Base-by-base conservation (phyloP, 2,888 invertebrate species). In the Philereme vetulata region DNA sequence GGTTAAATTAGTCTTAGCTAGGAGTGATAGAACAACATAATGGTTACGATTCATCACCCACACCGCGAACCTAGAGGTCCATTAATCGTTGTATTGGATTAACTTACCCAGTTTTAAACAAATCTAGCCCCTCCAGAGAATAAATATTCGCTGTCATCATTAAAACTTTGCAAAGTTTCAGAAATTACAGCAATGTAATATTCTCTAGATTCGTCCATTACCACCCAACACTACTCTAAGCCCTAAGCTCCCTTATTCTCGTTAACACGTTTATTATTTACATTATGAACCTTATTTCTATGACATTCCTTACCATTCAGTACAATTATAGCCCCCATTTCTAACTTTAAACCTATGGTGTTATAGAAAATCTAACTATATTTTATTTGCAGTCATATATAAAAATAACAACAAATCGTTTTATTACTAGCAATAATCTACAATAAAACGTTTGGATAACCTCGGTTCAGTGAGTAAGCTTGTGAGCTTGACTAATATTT, bases 331-430 rank as follows among this genome's bases (percentile, higher is more conserved):
- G 46, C 53, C 65, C 69, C 65, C 68, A 72, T 77, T 72, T 72
- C 75, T 76, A 76, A 74, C 68, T 49, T 53, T 72, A 80, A 87
- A 56, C 77, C 86, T 90, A 90, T 76, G 74, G 85, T 88, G 85
- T 86, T 80, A 66, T 89, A 91, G 86, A 90, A 91, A 91, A 90
- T 86, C 90, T 90, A 89, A 81, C 75, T 88, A 85, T 88, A 86
- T 82, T 80, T 86, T 80, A 82, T 82, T 89, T 88, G 90, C 87
- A 89, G 83, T 88, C 89, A 90, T 91, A 91, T 88, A 91, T 88
- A 91, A 91, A 91, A 92, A 90, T 91, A 92, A 92, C 86, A 91
- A 90, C 88, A 87, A 81, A 90, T 83, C 75, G 82, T 85, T 81
- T 72, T 72, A 78, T 82, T 80, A 76, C 90, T 90, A 89, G 88